These are phyloP conservation scores for Athrips mouffetella DNA, from an alignment of 2,888 invertebrate genomes.

Conservation along the genomic window DNA sequence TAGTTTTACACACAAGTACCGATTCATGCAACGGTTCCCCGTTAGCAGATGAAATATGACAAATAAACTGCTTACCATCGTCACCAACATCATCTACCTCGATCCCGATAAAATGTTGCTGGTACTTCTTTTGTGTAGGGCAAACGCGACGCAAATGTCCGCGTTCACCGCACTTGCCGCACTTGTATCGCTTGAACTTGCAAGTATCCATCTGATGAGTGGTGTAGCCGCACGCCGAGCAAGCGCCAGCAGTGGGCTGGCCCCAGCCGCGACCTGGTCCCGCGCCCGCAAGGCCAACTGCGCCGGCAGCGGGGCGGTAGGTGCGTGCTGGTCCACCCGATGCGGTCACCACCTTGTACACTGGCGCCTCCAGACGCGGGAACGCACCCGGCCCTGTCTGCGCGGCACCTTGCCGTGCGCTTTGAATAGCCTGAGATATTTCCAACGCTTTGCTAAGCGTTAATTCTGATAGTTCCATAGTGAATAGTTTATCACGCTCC, in stretches of 20 bases:
- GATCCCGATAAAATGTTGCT: slow-evolving; percentile 4
- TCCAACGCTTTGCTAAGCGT: no score
- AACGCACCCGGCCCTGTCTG: neutral
- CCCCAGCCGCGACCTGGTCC: neutral
- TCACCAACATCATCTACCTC: slow-evolving; percentile 7
- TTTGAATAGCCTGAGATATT: slow-evolving; percentile 21
- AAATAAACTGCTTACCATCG: slow-evolving; percentile 10
- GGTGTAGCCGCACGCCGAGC: neutral
- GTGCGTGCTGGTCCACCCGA: no score
- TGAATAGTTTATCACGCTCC: neutral
- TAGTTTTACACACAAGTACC: slow-evolving; percentile 1
- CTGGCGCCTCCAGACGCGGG: slow-evolving; percentile 8
- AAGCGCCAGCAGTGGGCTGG: neutral
- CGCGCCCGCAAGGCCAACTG: slow-evolving; percentile 8
- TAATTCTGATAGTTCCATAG: neutral
- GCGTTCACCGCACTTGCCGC: slow-evolving; percentile 7
- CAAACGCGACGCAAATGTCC: slow-evolving; percentile 7
- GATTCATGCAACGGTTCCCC: slow-evolving; percentile 6
- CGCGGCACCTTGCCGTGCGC: slow-evolving; percentile 18
- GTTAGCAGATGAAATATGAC: slow-evolving; percentile 3
- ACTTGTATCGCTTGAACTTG: slow-evolving; percentile 10
- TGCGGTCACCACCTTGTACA: neutral
- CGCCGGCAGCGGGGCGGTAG: neutral
- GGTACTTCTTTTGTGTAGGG: neutral
- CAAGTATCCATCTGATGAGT: neutral